Percentiles rank a stretch among this genome's conserved stretches.
phyloP scores from a whole-genome alignment of 2,888 invertebrate genomes.

The Sympetrum striolatum region DNA sequence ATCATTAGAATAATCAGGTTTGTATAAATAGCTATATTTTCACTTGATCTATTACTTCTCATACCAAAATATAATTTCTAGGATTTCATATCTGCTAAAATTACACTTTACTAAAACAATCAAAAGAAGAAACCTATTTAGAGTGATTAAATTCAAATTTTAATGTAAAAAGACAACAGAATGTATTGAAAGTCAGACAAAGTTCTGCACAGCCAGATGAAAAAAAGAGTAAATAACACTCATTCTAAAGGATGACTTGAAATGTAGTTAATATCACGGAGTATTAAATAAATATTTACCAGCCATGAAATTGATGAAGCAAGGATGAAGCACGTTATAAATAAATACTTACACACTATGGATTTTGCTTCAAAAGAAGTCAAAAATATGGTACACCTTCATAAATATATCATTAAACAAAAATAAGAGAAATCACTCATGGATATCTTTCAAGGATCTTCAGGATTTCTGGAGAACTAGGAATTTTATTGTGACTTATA shows the following conservation, averaged over 20 bases:
- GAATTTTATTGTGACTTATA: not conserved
- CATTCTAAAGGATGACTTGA: not conserved
- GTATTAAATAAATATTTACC: not conserved
- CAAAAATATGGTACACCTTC: not conserved
- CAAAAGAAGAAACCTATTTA: not conserved
- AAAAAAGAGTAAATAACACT: not conserved
- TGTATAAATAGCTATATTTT: no score
- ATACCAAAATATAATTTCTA: no score
- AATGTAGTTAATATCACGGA: not conserved
- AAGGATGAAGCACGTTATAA: not conserved
- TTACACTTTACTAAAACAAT: no score
- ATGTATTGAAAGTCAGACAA: not conserved
- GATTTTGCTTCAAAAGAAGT: not conserved
- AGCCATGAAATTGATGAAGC: not conserved
- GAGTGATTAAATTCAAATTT: not conserved
- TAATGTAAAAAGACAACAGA: not conserved
- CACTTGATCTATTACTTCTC: no score
- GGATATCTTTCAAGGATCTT: not conserved
- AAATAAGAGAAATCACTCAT: not conserved
- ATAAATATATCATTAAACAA: not conserved
- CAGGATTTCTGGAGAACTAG: not conserved
- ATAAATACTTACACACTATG: not conserved
- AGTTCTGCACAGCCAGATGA: not conserved
- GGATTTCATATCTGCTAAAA: no score
- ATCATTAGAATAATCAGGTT: no score